phyloP scores from a whole-genome alignment of 1,140 invertebrate species.

The Luehdorfia chinensis region DNA sequence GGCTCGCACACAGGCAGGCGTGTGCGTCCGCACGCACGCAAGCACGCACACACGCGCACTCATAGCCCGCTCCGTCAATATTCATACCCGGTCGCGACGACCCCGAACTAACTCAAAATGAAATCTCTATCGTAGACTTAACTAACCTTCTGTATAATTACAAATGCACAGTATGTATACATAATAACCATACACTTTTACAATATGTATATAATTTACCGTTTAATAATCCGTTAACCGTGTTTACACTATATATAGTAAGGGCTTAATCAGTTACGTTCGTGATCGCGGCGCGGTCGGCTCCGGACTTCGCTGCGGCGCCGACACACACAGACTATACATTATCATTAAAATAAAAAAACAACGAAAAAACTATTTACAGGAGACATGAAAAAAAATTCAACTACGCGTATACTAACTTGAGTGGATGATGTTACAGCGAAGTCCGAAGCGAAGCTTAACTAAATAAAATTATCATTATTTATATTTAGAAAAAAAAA shows the following conservation, averaged over 20 bases:
- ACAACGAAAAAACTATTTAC: slow-evolving; percentile 38
- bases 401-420: slow-evolving; percentile 48
- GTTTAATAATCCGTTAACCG: slow-evolving; percentile 32
- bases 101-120: slow-evolving; percentile 54
- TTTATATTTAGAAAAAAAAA: slow-evolving; percentile 26
- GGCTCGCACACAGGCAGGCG: slow-evolving; percentile 24
- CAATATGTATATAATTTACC: slow-evolving; percentile 65
- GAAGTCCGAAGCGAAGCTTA: slow-evolving; percentile 38
- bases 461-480: neutral
- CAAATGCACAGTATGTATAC: slow-evolving; percentile 72
- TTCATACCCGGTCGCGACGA: slow-evolving; percentile 32
- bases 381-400: slow-evolving; percentile 35
- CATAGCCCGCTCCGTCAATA: slow-evolving; percentile 30
- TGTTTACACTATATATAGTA: slow-evolving; percentile 47
- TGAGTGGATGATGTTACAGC: slow-evolving; percentile 27
- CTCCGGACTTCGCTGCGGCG: neutral
- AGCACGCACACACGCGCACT: slow-evolving; percentile 16
- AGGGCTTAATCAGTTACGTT: slow-evolving; percentile 23
- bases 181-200: slow-evolving; percentile 66
- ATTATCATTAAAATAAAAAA: slow-evolving; percentile 18
- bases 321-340: slow-evolving; percentile 26
- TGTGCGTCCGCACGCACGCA: slow-evolving; percentile 15
- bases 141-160: slow-evolving; percentile 66
- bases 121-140: slow-evolving; percentile 61
- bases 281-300: slow-evolving; percentile 15